Base-by-base conservation (phyloP, 1,140 invertebrate species). In the Cryptotermes secundus region DNA sequence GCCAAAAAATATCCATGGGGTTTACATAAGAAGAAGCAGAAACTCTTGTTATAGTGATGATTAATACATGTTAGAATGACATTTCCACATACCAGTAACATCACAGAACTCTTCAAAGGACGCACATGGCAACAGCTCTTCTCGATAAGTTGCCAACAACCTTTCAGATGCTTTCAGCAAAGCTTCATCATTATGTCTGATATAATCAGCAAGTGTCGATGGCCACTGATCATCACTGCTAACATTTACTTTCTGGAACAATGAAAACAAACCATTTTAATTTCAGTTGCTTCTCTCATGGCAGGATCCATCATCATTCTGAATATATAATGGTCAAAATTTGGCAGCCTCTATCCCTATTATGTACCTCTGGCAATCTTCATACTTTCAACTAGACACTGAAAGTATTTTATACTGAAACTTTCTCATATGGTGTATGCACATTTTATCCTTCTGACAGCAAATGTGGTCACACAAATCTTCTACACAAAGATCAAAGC, bases 101-200 rank as follows among this genome's bases (percentile, higher is more conserved):
- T 98, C 97, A 90, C 95, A 97, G 91, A 97, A 97, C 90, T 98
- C 97, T 31, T 92, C 92, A 89, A 99, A 96, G 16, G 96, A 96
- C 86, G 96, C 92, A 90, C 97, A 97, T 16, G 96, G 96, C 86
- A 99, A 90, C 86, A 98, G 92, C 89, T 99, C 97, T 86, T 98
- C 96, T 86, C 96, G 95, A 87, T 98, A 97, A 7, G 92, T 92
- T 24, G 93, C 91, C 80, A 99, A 92, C 79, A 97, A 92, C 84
- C 93, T 93, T 88, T 98, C 97, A 31, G 96, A 97, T 45, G 94
- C 93, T 89, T 99, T 98, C 22, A 97, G 90, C 88, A 99, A 92
- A 22, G 92, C 91, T 89, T 97, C 96, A 91, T 99, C 98, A 91
- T 98, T 98, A 88, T 97, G 95, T 10, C 98, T 93, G 87, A 99